phyloP scores from a whole-genome alignment of 2,797 vertebrate species.

The Amphiprion clarkii region DNA sequence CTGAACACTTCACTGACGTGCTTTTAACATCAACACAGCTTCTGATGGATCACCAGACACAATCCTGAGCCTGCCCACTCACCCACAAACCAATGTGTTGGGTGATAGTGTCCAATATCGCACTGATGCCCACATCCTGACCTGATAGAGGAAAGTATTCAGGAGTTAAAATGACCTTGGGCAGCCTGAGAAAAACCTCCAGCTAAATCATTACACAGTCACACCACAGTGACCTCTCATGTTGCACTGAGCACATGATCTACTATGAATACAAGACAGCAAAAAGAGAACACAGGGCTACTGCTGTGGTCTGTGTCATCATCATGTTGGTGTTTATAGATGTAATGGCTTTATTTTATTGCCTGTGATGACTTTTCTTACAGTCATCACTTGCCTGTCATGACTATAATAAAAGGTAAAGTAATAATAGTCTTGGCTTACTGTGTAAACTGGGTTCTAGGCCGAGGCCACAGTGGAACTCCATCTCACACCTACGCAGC shows the following conservation, averaged over 20 bases:
- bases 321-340: neutral
- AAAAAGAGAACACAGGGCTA: neutral
- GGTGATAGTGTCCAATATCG: rapidly evolving
- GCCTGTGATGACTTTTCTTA: neutral
- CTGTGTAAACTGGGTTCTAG: neutral
- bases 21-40: constrained; percentile 6
- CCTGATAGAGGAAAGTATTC: neutral
- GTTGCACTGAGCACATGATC: constrained; percentile 23
- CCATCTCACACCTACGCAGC: neutral
- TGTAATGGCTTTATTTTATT: neutral
- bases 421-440: neutral
- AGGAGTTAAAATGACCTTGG: constrained; percentile 24
- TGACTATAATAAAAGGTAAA: neutral
- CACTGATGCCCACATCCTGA: neutral
- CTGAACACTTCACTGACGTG: neutral
- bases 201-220: constrained; percentile 47
- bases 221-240: constrained; percentile 10
- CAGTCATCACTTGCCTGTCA: too few species aligned
- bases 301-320: neutral
- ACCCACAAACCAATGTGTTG: neutral
- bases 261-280: neutral
- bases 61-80: neutral
- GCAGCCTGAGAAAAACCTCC: neutral
- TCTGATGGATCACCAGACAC: neutral
- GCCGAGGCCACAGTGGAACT: neutral